These are phyloP conservation scores for Pseudomyrmex flavicornis DNA, from an alignment of 1,140 invertebrate species.

Conservation along the genomic window DNA sequence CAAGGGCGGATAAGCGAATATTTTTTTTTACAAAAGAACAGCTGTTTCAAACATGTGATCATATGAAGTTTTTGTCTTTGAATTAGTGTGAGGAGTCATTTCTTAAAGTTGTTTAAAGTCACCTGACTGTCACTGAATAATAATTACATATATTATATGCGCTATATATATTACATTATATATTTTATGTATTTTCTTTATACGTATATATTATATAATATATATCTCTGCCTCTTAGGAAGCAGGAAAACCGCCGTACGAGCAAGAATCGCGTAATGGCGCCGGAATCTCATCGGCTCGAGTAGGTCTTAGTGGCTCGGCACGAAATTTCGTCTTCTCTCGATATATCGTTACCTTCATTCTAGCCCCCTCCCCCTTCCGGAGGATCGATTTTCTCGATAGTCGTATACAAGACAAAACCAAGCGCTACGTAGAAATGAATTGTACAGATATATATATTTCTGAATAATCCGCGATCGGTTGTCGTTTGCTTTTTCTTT, in stretches of 20 bases:
- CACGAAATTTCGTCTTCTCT: conserved; percentile 30
- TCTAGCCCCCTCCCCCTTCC: neutral
- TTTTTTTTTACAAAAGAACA: no score
- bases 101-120: no score
- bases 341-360: conserved; percentile 46
- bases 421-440: neutral
- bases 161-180: no score
- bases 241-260: conserved; percentile 21
- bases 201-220: no score
- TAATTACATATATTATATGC: no score
- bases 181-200: no score
- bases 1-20: no score
- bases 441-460: neutral
- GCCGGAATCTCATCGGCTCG: conserved; percentile 67
- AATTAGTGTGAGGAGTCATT: no score
- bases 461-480: neutral
- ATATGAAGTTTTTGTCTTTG: no score
- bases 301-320: conserved; percentile 45
- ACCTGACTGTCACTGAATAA: no score
- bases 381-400: conserved; percentile 43
- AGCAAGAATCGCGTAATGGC: conserved; percentile 39
- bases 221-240: neutral
- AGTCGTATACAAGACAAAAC: neutral
- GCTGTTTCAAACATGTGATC: no score
- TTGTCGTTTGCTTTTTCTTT: neutral